phyloP scores from a whole-genome alignment of 2,113 vertebrate genomes.

The Siphamia tubifer region DNA sequence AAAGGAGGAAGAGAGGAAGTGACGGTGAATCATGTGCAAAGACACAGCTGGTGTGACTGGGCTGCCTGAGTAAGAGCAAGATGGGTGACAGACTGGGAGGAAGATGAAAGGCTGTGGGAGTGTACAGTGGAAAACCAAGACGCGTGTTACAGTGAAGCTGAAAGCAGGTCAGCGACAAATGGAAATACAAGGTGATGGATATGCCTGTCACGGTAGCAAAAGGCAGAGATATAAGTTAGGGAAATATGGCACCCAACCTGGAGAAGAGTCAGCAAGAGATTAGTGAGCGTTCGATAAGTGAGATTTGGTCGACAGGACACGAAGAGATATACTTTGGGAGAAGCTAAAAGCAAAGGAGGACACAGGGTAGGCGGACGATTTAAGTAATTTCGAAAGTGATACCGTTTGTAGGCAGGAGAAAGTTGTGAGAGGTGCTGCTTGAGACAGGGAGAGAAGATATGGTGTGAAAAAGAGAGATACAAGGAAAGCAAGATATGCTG shows the following conservation, averaged over 20 bases:
- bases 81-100: slow-evolving; percentile 44
- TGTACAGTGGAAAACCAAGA: slow-evolving; percentile 31
- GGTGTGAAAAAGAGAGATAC: slow-evolving; percentile 61
- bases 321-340: slow-evolving; percentile 49
- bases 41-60: slow-evolving; percentile 64
- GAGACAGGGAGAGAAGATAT: slow-evolving; percentile 47
- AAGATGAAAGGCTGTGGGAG: slow-evolving; percentile 61
- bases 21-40: slow-evolving; percentile 45
- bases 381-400: slow-evolving; percentile 68
- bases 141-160: slow-evolving; percentile 48
- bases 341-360: slow-evolving; percentile 41
- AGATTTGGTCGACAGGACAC: slow-evolving; percentile 47
- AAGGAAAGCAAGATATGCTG: slow-evolving; percentile 49
- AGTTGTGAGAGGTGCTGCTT: slow-evolving; percentile 50
- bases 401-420: slow-evolving; percentile 64
- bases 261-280: slow-evolving; percentile 48
- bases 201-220: slow-evolving; percentile 47
- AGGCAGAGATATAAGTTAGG: slow-evolving; percentile 37
- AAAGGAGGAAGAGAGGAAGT: slow-evolving; percentile 7
- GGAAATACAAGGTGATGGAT: slow-evolving; percentile 65
- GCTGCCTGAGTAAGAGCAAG: slow-evolving; percentile 52
- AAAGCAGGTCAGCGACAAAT: slow-evolving; percentile 69
- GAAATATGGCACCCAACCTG: slow-evolving; percentile 28
- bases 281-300: slow-evolving; percentile 35
- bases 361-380: slow-evolving; percentile 52